These are phyloP conservation scores for Sceliomorpha sp. DNA, from an alignment of 2,888 invertebrate species.

Conservation along the genomic window DNA sequence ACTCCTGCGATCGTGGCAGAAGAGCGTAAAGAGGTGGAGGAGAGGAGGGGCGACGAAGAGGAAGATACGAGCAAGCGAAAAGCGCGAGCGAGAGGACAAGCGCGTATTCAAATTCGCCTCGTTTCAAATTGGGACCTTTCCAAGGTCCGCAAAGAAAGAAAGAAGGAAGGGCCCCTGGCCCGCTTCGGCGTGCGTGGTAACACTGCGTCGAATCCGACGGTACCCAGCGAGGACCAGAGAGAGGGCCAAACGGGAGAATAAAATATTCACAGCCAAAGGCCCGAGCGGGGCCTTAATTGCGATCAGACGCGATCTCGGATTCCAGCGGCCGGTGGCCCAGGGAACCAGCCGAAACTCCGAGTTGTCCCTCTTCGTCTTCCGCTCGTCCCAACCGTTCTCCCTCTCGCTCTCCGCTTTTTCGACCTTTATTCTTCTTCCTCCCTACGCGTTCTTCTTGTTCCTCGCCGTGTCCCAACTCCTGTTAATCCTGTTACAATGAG, in stretches of 20 bases:
- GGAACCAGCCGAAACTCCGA: constrained; percentile 56
- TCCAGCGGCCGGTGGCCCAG: constrained; percentile 78
- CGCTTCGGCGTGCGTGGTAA: constrained; percentile 46
- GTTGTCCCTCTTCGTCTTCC: constrained; percentile 30
- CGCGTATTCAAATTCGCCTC: constrained; percentile 78
- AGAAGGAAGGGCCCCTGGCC: constrained; percentile 7
- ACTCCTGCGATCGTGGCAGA: constrained; percentile 31
- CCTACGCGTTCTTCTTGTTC: constrained; percentile 52
- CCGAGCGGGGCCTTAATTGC: constrained; percentile 78
- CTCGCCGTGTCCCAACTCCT: constrained; percentile 74
- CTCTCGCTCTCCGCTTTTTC: constrained; percentile 48
- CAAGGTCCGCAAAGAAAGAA: constrained; percentile 31
- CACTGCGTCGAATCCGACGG: constrained; percentile 34
- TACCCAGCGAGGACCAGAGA: constrained; percentile 29
- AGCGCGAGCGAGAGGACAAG: constrained; percentile 46
- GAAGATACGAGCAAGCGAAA: constrained; percentile 47
- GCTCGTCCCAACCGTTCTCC: too few relatives aligned
- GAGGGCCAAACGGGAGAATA: constrained; percentile 67
- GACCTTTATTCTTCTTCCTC: constrained; percentile 54
- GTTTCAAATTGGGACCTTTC: constrained; percentile 74
- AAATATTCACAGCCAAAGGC: constrained; percentile 78
- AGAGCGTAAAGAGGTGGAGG: constrained; percentile 26
- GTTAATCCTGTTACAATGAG: constrained; percentile 79
- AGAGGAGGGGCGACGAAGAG: constrained; percentile 41
- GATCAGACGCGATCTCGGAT: constrained; percentile 80